Percentiles rank a stretch among this genome's conserved stretches.
Evolutionary conservation across 2,888 invertebrate genomes (phyloP).

Genomic region (Torymus texanus): DNA sequence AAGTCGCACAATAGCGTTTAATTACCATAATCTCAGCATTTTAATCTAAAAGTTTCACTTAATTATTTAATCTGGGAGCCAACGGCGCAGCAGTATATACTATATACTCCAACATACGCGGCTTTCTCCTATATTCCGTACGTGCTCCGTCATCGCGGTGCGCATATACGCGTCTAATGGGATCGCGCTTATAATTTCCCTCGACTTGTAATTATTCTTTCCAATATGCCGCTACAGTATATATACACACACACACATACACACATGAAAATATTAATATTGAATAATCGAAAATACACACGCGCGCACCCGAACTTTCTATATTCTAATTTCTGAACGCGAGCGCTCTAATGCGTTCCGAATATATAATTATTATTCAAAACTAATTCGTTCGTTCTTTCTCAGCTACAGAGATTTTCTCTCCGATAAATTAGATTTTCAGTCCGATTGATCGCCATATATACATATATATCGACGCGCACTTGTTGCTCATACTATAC

Average conservation of each 20-base stretch:
- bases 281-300: slow-evolving; percentile 14
- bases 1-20: too few relatives aligned
- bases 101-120: too few relatives aligned
- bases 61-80: slow-evolving; percentile 40
- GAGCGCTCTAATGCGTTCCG: not conserved
- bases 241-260: not conserved
- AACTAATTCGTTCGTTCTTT: not conserved
- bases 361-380: slow-evolving; percentile 24
- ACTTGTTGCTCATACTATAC: too few relatives aligned
- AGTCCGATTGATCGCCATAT: too few relatives aligned
- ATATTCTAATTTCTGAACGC: slow-evolving; percentile 8
- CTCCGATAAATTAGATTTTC: slow-evolving; percentile 1
- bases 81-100: too few relatives aligned
- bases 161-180: slow-evolving; percentile 1
- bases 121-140: slow-evolving; percentile 39
- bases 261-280: slow-evolving; percentile 8
- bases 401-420: not conserved
- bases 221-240: not conserved
- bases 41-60: slow-evolving; percentile 37
- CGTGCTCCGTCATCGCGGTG: slow-evolving; percentile 10
- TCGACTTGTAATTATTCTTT: slow-evolving; percentile 6
- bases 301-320: slow-evolving; percentile 24
- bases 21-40: slow-evolving; percentile 13
- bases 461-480: too few relatives aligned
- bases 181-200: slow-evolving; percentile 22